These are phyloP conservation scores for Microplitis demolitor DNA, from an alignment of 1,140 invertebrate species.

Conservation along the genomic window DNA sequence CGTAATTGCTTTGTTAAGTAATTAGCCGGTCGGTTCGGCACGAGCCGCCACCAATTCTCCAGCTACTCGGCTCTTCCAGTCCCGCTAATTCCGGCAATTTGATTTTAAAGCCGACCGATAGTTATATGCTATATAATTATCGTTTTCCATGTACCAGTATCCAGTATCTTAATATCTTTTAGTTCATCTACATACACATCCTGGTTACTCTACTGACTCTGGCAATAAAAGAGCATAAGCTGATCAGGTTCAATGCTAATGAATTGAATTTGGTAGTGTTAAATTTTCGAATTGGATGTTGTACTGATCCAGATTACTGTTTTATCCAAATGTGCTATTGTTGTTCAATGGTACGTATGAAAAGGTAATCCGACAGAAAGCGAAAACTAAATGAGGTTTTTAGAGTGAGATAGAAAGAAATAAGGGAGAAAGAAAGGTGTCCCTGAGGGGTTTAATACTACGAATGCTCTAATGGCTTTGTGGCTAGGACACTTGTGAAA, in stretches of 20 bases:
- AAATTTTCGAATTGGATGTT: not conserved
- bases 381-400: constrained; percentile 3
- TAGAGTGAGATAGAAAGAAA: not conserved
- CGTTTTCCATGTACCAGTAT: not conserved
- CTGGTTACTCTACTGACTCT: too few species aligned
- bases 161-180: not conserved
- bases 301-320: not conserved
- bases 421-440: not conserved
- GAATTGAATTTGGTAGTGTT: not conserved
- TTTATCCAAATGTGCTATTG: not conserved
- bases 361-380: constrained; percentile 1
- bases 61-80: not conserved
- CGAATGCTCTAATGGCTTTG: constrained; percentile 14
- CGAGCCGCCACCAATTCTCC: constrained; percentile 6
- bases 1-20: constrained; percentile 38
- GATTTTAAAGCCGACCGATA: constrained; percentile 28
- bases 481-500: constrained; percentile 13
- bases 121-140: not conserved
- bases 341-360: not conserved
- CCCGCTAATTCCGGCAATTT: constrained; percentile 32
- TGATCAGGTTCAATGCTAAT: not conserved
- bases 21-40: constrained; percentile 34
- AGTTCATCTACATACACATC: not conserved
- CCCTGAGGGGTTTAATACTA: not conserved
- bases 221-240: too few species aligned